Conservation (phyloP, 2,888 invertebrate genomes). For the Neuroscelio doddi region DNA sequence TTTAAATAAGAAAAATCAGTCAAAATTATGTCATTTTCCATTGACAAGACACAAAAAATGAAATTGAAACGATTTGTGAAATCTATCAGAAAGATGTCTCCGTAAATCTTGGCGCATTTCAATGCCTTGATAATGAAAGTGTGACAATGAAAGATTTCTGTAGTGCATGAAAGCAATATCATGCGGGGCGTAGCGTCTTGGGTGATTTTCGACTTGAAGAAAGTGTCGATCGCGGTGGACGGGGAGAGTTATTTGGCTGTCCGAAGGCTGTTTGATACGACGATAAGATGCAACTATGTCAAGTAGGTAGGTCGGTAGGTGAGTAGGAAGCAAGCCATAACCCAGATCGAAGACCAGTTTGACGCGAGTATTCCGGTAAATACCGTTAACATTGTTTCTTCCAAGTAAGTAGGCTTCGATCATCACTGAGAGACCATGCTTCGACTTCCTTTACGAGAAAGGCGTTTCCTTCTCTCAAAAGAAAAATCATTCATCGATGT, state of each 20-base stretch:
- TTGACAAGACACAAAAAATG: too few relatives aligned
- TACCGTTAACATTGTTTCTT: slow-evolving; percentile 67
- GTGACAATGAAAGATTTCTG: slow-evolving; percentile 15
- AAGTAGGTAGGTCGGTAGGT: slow-evolving; percentile 64
- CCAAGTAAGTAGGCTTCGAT: slow-evolving; percentile 60
- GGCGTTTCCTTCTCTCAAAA: slow-evolving; percentile 48
- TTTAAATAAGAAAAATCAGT: too few relatives aligned
- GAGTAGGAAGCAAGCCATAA: slow-evolving; percentile 61
- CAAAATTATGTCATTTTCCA: too few relatives aligned
- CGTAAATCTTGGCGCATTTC: too few relatives aligned
- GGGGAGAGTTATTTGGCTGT: slow-evolving; percentile 54
- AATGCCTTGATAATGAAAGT: slow-evolving; percentile 22
- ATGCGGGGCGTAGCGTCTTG: background rate
- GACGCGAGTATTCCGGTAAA: slow-evolving; percentile 59
- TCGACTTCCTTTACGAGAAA: slow-evolving; percentile 36
- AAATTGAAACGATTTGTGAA: too few relatives aligned
- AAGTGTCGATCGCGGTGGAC: slow-evolving; percentile 50
- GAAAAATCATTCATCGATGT: too few relatives aligned
- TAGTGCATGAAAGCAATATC: slow-evolving; percentile 3
- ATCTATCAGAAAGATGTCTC: too few relatives aligned
- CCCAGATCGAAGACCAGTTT: slow-evolving; percentile 68
- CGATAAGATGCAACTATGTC: slow-evolving; percentile 40
- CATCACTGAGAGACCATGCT: slow-evolving; percentile 33
- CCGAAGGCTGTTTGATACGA: slow-evolving; percentile 31
- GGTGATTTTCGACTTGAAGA: slow-evolving; percentile 46